Evolutionary conservation across 2,113 vertebrate species (phyloP), one percentile per base, ranked within the genome.

Genomic region (Petrocephalus microphthalmus): DNA sequence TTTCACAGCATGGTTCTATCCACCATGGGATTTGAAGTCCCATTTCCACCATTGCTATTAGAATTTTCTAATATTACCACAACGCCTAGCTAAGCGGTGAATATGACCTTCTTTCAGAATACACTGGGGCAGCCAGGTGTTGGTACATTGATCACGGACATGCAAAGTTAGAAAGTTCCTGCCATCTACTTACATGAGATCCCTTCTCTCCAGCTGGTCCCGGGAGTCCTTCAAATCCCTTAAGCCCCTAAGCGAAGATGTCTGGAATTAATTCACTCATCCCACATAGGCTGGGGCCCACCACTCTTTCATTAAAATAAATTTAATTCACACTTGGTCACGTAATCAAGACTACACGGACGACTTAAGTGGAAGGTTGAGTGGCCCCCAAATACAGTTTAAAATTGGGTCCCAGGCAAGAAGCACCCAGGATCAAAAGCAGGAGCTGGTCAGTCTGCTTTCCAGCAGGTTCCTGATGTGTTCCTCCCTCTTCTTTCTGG

Each of bases 221-320:
- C 1, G 94, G 93, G 4, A 89, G 91, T 74, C 97, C 97, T 0
- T 91, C 93, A 89, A 95, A 96, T 37, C 97, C 97, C 93, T 97
- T 97, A 10, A 94, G 95, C 20, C 97, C 97, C 97, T 98, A 92
- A 51, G 52, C 0, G 17, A 29, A 91, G 54, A 7, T 88, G 88
- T 83, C 47, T 47, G 29, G 67, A 20, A 84, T 83, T 56, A 57
- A 83, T 42, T 11, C 33, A 22, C 51, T 51, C 52, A 52, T 78
- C 49, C 49, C 47, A 52, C 87, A 87, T 53, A n/a, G n/a, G 37
- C 49, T 5, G 13, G 49, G 13, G 49, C 42, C 20, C 64, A 29
- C 45, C 25, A 33, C 42, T 60, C 3, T 51, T 84, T 25, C 17
- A 60, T 11, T 64, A 20, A 86, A 86, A 60, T 20, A 84, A 53